Percentiles rank a stretch among this genome's conserved stretches.
phyloP scores from a whole-genome alignment of 2,113 vertebrate genomes.

The Zosterops japonicus region DNA sequence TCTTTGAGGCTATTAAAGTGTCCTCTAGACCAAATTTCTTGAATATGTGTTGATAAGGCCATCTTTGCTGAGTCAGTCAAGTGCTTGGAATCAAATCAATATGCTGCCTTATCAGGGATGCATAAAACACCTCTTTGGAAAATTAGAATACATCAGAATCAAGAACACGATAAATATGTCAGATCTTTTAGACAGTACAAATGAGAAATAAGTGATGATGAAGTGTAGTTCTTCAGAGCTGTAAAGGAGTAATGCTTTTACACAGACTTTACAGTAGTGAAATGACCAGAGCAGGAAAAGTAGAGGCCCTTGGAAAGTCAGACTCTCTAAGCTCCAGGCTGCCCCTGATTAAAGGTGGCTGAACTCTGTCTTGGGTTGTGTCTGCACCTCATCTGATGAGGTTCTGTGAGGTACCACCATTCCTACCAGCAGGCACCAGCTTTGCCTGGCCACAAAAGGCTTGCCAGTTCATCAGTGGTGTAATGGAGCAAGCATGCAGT shows the following conservation, averaged over 20 bases:
- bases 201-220: not conserved
- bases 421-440: not conserved
- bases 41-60: slow-evolving; percentile 27
- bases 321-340: not conserved
- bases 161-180: not conserved
- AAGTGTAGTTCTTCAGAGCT: not conserved
- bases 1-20: slow-evolving; percentile 30
- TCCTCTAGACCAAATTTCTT: slow-evolving; percentile 24
- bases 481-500: not conserved
- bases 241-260: not conserved
- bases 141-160: slow-evolving; percentile 24
- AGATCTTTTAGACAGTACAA: not conserved
- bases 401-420: not conserved
- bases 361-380: not conserved
- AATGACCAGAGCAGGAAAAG: not conserved
- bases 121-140: slow-evolving; percentile 27
- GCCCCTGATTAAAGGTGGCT: not conserved
- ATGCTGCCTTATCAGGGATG: not conserved
- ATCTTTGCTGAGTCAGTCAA: slow-evolving; percentile 42
- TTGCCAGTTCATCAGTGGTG: not conserved
- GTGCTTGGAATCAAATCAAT: slow-evolving; percentile 15
- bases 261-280: not conserved
- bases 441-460: not conserved
- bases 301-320: not conserved
- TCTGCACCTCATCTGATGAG: not conserved